phyloP scores from a whole-genome alignment of 2,888 invertebrate genomes.

The Oeneis ivallda region DNA sequence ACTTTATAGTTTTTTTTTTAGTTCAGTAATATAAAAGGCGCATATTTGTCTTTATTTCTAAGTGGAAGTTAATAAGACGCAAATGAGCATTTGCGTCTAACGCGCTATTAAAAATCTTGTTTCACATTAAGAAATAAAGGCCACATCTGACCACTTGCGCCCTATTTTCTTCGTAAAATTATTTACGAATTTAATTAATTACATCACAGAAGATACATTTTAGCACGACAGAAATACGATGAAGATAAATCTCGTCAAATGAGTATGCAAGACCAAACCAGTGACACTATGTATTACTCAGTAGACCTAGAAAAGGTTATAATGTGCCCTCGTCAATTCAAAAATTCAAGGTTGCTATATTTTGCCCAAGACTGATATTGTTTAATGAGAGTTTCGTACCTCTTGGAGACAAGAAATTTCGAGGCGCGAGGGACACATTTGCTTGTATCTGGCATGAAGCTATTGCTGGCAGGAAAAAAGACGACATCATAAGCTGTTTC shows the following conservation, averaged over 20 bases:
- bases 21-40: slow-evolving; percentile 9
- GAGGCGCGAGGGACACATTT: neutral
- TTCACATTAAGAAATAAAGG: slow-evolving; percentile 5
- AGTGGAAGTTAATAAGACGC: slow-evolving; percentile 7
- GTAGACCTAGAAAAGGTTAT: slow-evolving; percentile 8
- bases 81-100: slow-evolving; percentile 1
- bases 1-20: slow-evolving; percentile 6
- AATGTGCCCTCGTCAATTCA: neutral
- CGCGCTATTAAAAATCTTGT: neutral
- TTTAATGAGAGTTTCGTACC: slow-evolving; percentile 5
- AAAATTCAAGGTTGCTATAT: neutral
- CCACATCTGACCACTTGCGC: slow-evolving; percentile 7
- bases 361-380: neutral
- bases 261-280: neutral
- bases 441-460: neutral
- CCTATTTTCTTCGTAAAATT: slow-evolving; percentile 7
- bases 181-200: neutral
- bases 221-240: slow-evolving; percentile 2
- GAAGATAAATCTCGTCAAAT: neutral
- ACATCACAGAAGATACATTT: neutral
- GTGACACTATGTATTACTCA: neutral
- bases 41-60: slow-evolving; percentile 6
- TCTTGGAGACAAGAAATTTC: neutral
- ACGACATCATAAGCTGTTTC: neutral
- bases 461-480: neutral